Percentiles rank a stretch among this genome's conserved stretches.
Evolutionary conservation across 2,888 invertebrate genomes (phyloP).

Genomic region (Argyresthia goedartella): DNA sequence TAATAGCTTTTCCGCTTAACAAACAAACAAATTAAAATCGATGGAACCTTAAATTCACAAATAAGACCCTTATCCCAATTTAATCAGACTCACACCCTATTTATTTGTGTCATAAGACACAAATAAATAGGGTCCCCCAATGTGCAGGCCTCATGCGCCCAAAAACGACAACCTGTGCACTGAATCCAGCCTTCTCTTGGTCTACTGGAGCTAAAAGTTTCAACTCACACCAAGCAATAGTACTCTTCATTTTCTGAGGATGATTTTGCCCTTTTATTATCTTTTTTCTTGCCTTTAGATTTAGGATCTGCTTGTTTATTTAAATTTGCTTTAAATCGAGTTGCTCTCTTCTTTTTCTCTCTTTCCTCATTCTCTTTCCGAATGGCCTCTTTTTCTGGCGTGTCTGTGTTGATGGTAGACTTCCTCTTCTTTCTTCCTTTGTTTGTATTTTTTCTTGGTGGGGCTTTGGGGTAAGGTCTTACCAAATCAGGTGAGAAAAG

Average conservation of each 20-base stretch:
- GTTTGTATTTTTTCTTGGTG: constrained; percentile 4
- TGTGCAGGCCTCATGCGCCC: not conserved
- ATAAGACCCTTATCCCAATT: not conserved
- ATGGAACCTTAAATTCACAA: not conserved
- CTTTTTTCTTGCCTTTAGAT: not conserved
- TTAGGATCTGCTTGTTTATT: not conserved
- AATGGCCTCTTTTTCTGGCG: constrained; percentile 16
- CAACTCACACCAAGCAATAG: not conserved
- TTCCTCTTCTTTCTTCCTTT: constrained; percentile 12
- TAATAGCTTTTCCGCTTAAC: not conserved
- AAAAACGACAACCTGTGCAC: not conserved
- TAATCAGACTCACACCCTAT: no score
- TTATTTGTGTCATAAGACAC: no score
- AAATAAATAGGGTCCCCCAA: not conserved
- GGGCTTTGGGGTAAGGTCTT: constrained; percentile 16
- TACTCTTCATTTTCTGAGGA: not conserved
- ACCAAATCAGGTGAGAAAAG: constrained; percentile 14
- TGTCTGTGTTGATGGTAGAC: constrained; percentile 17
- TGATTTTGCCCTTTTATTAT: not conserved
- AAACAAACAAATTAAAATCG: not conserved
- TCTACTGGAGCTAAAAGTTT: not conserved
- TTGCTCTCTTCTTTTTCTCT: not conserved
- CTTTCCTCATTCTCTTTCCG: constrained; percentile 12
- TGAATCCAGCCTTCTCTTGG: not conserved
- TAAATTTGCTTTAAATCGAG: not conserved